Evolutionary conservation across 2,888 invertebrate genomes (phyloP).

Genomic region (Dione vanillae): DNA sequence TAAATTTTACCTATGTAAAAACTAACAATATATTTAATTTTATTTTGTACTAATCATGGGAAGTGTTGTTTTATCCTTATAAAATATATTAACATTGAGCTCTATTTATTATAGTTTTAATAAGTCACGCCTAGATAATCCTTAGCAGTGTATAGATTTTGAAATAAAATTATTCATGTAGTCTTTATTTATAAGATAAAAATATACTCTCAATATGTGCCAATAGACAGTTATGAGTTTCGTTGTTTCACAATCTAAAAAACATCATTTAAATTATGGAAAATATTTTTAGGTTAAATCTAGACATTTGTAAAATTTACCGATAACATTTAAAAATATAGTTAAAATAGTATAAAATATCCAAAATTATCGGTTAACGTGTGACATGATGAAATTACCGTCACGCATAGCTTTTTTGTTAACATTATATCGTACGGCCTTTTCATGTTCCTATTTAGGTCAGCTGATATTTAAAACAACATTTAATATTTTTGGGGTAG

Average conservation of each 20-base stretch:
- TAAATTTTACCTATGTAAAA: conserved; percentile 83
- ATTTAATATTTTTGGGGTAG: conserved; percentile 22
- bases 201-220: neutral
- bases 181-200: neutral
- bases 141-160: conserved; percentile 26
- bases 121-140: conserved; percentile 57
- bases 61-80: conserved; percentile 85
- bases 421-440: conserved; percentile 16
- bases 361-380: conserved; percentile 10
- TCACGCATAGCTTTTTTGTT: conserved; percentile 16
- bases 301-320: neutral
- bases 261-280: neutral
- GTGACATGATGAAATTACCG: conserved; percentile 31
- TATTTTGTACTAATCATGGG: conserved; percentile 85
- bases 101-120: conserved; percentile 82
- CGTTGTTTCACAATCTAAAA: neutral
- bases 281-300: neutral
- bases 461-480: conserved; percentile 26
- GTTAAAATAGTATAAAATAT: neutral
- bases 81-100: conserved; percentile 85
- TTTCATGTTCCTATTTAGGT: conserved; percentile 12
- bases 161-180: neutral
- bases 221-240: neutral
- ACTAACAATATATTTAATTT: conserved; percentile 85
- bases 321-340: neutral